Evolutionary conservation across 1,140 invertebrate genomes (phyloP), one percentile per base, ranked within the genome.

Genomic region (Lucilia sericata): DNA sequence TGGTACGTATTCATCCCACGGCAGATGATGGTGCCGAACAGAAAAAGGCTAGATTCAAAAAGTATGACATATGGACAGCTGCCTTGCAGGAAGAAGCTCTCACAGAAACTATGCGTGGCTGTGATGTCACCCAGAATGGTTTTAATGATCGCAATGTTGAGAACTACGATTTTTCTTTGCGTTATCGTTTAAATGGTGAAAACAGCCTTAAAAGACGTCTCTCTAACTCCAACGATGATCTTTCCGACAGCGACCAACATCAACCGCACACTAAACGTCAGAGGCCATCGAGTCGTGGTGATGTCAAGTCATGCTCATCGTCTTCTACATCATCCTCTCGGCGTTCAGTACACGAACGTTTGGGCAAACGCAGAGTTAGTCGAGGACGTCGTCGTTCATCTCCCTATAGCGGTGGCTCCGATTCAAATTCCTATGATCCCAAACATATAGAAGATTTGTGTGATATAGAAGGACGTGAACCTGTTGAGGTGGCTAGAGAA

Each of bases 1-100:
- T 87, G 92, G 91, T 84, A 88, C 92, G 87, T 91, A 92, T 91
- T 91, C 92, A 91, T 91, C 1, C 92, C 85, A 86, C 89, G 1
- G 84, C 84, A 9, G 92, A 88, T 86, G 83, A 91, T 86, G 90
- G 91, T 76, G 84, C 83, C 83, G 80, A 85, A 14, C 81, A 85
- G 4, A 87, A 85, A 83, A 86, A 88, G 21, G 82, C 87, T 17
- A 84, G 85, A 1, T 89, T 87, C 65, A 92, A 94, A 34, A 94
- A 94, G 86, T 94, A 94, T 86, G 93, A 94, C 86, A 92, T 94
- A 84, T 94, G 94, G 94, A 92, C 93, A 83, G 92, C 91, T 1
- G 92, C 93, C 51, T 87, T 94, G 5, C 93, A 94, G 87, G 94
- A 94, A 86, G 94, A 94, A 84, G 92, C 93, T 0, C 87, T 94